A percentile compares a stretch with the other conserved stretches of the same genome.
Evolutionary conservation across 2,113 vertebrate genomes (phyloP).

Genomic region (Leiothrix lutea): DNA sequence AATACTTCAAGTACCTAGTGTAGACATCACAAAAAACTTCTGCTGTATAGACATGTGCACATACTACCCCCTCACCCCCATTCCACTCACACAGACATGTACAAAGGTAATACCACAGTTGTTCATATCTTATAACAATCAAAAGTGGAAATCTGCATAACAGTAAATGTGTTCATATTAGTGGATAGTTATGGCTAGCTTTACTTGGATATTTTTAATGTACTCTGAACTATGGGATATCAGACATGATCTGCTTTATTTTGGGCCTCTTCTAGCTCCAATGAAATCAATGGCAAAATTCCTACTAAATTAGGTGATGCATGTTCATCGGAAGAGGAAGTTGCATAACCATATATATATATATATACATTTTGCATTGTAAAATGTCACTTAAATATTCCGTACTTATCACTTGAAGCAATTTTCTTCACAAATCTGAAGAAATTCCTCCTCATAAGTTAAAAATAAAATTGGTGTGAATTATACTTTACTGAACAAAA

Average conservation of each 20-base stretch:
- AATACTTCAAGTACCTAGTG: not conserved
- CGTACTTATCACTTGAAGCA: not conserved
- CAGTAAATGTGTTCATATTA: not conserved
- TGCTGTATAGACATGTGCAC: rapidly evolving
- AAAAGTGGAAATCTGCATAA: not conserved
- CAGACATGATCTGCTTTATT: not conserved
- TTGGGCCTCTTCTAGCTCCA: not conserved
- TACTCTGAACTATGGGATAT: not conserved
- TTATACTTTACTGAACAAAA: not conserved
- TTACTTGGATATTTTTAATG: not conserved
- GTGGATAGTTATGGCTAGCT: not conserved
- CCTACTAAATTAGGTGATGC: not conserved
- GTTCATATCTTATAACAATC: not conserved
- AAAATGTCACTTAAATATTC: conserved; percentile 18
- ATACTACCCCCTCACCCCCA: rapidly evolving
- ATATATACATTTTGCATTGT: not conserved
- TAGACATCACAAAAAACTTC: not conserved
- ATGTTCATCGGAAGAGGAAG: not conserved
- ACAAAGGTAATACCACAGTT: not conserved
- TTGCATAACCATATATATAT: not conserved
- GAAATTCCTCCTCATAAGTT: conserved; percentile 16
- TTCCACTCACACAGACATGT: not conserved
- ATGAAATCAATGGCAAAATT: not conserved
- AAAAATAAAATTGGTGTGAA: conserved; percentile 19
- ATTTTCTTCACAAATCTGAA: conserved; percentile 16